Conservation (phyloP, 64 coral and sea anemone species). For the Pocillopora damicornis region DNA sequence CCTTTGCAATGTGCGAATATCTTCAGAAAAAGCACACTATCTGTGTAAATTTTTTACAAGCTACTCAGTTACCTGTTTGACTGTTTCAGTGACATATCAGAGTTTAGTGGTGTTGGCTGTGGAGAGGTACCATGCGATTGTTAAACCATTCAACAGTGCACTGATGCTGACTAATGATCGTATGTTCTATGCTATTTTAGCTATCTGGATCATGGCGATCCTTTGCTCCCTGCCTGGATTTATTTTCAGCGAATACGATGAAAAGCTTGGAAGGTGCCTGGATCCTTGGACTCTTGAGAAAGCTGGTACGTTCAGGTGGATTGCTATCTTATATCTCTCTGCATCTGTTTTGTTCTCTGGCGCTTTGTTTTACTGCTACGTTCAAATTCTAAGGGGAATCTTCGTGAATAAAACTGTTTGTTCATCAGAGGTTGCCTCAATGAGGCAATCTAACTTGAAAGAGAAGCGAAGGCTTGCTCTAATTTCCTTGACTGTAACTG, state of each 20-base stretch:
- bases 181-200: slow-evolving; percentile 8
- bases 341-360: neutral
- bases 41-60: slow-evolving; percentile 53
- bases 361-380: slow-evolving; percentile 53
- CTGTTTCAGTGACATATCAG: slow-evolving; percentile 21
- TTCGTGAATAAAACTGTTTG: slow-evolving; percentile 54
- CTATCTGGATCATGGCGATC: slow-evolving; percentile 27
- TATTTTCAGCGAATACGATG: slow-evolving; percentile 33
- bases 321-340: neutral
- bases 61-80: slow-evolving; percentile 1
- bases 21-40: neutral
- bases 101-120: slow-evolving; percentile 36
- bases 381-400: slow-evolving; percentile 64
- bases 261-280: slow-evolving; percentile 18
- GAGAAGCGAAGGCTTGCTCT: slow-evolving; percentile 48
- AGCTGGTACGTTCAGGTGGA: neutral
- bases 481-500: slow-evolving; percentile 45
- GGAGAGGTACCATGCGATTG: slow-evolving; percentile 53
- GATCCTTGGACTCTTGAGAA: slow-evolving; percentile 36
- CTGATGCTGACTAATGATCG: neutral
- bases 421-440: neutral
- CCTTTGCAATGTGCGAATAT: neutral
- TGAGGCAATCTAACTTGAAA: neutral
- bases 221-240: slow-evolving; percentile 19
- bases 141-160: slow-evolving; percentile 27